Evolutionary conservation across 2,113 vertebrate genomes (phyloP), one percentile per base, ranked within the genome.

Genomic region (Pseudorectes ferrugineus): DNA sequence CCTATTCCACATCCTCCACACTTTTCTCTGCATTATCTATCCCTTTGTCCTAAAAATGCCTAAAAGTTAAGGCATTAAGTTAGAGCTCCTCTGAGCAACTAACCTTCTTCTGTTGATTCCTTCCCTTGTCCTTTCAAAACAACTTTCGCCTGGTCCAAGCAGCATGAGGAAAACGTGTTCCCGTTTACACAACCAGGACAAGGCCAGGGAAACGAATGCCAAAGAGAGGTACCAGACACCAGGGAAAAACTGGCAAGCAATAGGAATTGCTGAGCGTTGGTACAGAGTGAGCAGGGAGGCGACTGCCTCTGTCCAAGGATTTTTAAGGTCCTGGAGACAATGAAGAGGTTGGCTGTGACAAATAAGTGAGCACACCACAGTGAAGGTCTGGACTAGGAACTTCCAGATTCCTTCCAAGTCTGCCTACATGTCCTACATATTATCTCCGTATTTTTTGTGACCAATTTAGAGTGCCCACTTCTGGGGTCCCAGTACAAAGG

Each of bases 331-430:
- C 29, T 71, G 29, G 18, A 76, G 54, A 51, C 11, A 68, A 43
- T 0, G 0, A 35, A 71, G 49, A 2, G 0, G 12, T 49, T 85
- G 46, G 8, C 11, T 83, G n/a, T 36, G 57, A 89, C 66, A 57
- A 11, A 2, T 16, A 80, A 76, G 25, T 8, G 31, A 91, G 14
- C 14, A 42, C 11, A 88, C 3, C 22, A 43, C 6, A n/a, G 12
- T 4, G 31, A 62, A 83, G 9, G 25, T 57, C n/a, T 58, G 31
- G n/a, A 49, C 21, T 31, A 36, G 29, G 7, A 75, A 63, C 20
- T 52, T 72, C 18, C 26, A 11, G 6, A 55, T 14, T 43, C 46
- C 54, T 74, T 38, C 54, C 14, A 67, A 20, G 9, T 48, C 54
- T 75, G 33, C 18, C 57, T 42, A 45, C 10, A 49, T 7, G 20